These are phyloP conservation scores for Mus caroli DNA, from an alignment of 2,797 vertebrate species.

Conservation along the genomic window DNA sequence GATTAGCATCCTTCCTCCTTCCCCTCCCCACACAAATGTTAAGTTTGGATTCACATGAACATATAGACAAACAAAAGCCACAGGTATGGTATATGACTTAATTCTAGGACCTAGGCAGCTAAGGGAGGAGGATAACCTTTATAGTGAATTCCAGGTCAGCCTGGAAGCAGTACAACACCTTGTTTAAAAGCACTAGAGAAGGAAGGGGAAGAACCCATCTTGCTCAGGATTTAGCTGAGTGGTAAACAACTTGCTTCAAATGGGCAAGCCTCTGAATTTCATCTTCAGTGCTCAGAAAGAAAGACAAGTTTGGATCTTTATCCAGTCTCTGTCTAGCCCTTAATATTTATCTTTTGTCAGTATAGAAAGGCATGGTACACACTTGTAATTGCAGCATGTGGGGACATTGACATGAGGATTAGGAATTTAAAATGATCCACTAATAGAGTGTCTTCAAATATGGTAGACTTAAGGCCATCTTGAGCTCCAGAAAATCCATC, in stretches of 20 bases:
- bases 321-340: neutral
- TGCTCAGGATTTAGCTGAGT: neutral
- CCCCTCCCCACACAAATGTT: neutral
- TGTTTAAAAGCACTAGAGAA: neutral
- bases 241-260: neutral
- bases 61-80: neutral
- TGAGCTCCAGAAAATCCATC: neutral
- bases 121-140: neutral
- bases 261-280: neutral
- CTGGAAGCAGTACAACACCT: no score
- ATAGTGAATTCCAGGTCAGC: no score
- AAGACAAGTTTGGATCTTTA: neutral
- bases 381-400: neutral
- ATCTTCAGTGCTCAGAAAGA: neutral
- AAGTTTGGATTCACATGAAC: neutral
- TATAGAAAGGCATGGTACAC: neutral
- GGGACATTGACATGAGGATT: neutral
- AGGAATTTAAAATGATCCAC: neutral
- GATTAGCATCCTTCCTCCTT: neutral
- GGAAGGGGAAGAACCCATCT: neutral
- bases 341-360: slow-evolving; percentile 13
- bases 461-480: neutral
- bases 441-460: neutral
- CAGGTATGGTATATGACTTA: neutral
- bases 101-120: no score